A percentile compares a stretch with the other conserved stretches of the same genome.
Conservation (phyloP, 2,113 vertebrate species). For the Pelecanus crispus region DNA sequence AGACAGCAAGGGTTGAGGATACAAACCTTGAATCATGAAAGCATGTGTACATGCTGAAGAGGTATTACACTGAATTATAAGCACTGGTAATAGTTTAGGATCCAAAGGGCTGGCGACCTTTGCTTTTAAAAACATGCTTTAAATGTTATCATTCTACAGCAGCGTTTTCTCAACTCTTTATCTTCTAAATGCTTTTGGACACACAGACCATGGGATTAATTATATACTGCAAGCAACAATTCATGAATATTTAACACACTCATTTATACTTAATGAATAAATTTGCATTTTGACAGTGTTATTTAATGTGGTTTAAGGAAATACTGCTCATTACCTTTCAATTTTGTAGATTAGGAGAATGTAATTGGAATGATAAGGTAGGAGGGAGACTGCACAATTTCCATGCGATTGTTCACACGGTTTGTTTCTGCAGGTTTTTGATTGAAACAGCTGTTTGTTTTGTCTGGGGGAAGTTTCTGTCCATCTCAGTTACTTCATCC, state of each 20-base stretch:
- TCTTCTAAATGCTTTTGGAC: slow-evolving; percentile 72
- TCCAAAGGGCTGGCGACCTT: slow-evolving; percentile 25
- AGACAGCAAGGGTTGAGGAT: slow-evolving; percentile 22
- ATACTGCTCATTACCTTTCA: slow-evolving; percentile 80
- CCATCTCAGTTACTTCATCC: not conserved
- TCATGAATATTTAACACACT: slow-evolving; percentile 83
- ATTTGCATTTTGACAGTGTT: slow-evolving; percentile 84
- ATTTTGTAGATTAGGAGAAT: slow-evolving; percentile 75
- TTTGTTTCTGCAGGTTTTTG: slow-evolving; percentile 2
- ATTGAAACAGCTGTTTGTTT: not conserved
- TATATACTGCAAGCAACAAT: slow-evolving; percentile 76
- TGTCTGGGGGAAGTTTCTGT: not conserved
- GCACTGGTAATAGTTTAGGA: slow-evolving; percentile 10
- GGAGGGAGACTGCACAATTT: slow-evolving; percentile 50
- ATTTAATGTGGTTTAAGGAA: slow-evolving; percentile 81
- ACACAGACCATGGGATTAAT: slow-evolving; percentile 79
- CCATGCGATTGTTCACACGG: slow-evolving; percentile 32
- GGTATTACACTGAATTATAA: slow-evolving; percentile 27
- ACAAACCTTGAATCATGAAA: slow-evolving; percentile 18
- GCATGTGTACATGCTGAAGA: not conserved
- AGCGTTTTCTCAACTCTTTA: slow-evolving; percentile 39
- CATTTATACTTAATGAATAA: slow-evolving; percentile 86
- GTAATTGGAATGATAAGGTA: slow-evolving; percentile 75
- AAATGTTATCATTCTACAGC: slow-evolving; percentile 45
- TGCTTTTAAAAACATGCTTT: slow-evolving; percentile 42